Percentiles rank a stretch among this genome's conserved stretches.
phyloP scores from a whole-genome alignment of 2,113 vertebrate species.

The Cathartes aura region DNA sequence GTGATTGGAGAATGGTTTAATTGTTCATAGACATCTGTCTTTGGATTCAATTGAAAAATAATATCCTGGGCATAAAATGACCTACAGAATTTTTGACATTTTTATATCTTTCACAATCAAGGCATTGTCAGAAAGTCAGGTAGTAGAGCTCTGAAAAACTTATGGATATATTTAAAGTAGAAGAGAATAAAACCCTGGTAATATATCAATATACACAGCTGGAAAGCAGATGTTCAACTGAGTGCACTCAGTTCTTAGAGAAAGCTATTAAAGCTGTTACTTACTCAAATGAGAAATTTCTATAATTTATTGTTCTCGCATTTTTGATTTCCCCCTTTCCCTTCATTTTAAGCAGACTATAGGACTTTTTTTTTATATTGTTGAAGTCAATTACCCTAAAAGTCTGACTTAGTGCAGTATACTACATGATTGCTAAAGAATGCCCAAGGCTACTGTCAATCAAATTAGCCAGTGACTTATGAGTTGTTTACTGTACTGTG shows the following conservation, averaged over 20 bases:
- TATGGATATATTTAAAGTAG: slow-evolving; percentile 71
- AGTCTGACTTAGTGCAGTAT: slow-evolving; percentile 46
- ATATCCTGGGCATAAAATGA: slow-evolving; percentile 74
- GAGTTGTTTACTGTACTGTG: slow-evolving; percentile 77
- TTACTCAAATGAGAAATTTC: slow-evolving; percentile 75
- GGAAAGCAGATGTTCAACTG: slow-evolving; percentile 82
- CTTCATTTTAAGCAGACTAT: slow-evolving; percentile 59
- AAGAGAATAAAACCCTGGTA: slow-evolving; percentile 73
- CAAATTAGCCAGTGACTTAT: slow-evolving; percentile 74
- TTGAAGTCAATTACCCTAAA: slow-evolving; percentile 70
- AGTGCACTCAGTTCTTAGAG: slow-evolving; percentile 72
- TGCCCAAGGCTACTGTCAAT: slow-evolving; percentile 78
- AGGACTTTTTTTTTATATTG: slow-evolving; percentile 50
- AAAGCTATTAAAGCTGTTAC: slow-evolving; percentile 77
- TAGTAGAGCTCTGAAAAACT: slow-evolving; percentile 71
- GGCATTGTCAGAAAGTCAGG: slow-evolving; percentile 78
- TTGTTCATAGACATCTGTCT: slow-evolving; percentile 83
- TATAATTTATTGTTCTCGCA: slow-evolving; percentile 77
- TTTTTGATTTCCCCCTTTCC: slow-evolving; percentile 61
- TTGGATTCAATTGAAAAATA: slow-evolving; percentile 80
- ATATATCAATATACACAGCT: slow-evolving; percentile 83
- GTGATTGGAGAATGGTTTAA: slow-evolving; percentile 78
- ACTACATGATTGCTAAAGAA: slow-evolving; percentile 61
- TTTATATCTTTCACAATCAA: slow-evolving; percentile 82
- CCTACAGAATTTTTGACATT: slow-evolving; percentile 75